A percentile compares a stretch with the other conserved stretches of the same genome.
These are phyloP conservation scores for Coracopsis vasa DNA, from an alignment of 2,113 vertebrate genomes.

Conservation along the genomic window DNA sequence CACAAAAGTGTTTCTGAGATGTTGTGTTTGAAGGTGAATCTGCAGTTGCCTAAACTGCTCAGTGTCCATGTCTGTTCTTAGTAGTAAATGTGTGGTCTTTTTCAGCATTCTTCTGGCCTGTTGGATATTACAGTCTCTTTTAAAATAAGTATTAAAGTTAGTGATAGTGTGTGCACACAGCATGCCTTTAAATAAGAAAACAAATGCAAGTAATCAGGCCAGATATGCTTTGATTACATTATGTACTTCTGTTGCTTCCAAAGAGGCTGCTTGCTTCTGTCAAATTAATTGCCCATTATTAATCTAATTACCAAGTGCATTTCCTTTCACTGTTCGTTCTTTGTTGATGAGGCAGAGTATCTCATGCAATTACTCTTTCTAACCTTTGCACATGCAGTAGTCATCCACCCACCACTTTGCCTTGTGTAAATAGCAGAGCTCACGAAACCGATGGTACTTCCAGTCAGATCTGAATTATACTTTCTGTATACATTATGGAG, in stretches of 20 bases:
- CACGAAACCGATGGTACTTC: neutral
- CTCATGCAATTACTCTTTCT: neutral
- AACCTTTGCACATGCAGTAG: neutral
- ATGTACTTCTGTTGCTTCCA: conserved; percentile 3
- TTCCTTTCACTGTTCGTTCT: conserved; percentile 4
- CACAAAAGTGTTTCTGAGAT: neutral
- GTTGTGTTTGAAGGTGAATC: neutral
- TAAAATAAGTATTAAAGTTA: neutral
- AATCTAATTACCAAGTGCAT: neutral
- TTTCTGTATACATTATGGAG: neutral
- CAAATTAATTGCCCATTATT: conserved; percentile 11
- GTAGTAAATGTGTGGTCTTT: neutral
- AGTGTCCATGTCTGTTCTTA: neutral
- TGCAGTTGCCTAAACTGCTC: neutral
- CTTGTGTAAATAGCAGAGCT: neutral
- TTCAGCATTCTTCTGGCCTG: neutral
- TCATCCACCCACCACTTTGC: neutral
- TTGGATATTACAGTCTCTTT: neutral
- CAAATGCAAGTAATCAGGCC: neutral
- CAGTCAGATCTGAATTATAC: neutral
- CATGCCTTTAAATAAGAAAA: neutral
- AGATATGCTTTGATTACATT: neutral
- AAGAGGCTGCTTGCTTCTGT: neutral
- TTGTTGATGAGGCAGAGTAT: neutral
- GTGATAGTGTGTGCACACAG: neutral